Evolutionary conservation across 2,113 vertebrate species (phyloP).

Genomic region (Petromus typicus): DNA sequence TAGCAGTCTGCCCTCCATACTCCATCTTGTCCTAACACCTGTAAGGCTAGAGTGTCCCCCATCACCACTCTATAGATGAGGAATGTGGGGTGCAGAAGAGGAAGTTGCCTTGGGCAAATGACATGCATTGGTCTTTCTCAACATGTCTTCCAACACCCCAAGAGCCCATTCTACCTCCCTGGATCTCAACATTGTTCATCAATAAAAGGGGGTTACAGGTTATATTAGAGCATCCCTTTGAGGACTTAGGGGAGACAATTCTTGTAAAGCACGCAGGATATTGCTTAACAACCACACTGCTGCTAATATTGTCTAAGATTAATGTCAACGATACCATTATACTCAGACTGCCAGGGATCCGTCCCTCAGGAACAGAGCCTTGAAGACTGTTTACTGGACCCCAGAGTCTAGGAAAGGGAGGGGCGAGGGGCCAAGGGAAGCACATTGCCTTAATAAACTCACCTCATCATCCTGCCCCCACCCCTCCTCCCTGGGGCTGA

Average conservation of each 20-base stretch:
- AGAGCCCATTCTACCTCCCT: background rate
- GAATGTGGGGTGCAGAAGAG: background rate
- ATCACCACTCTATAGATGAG: background rate
- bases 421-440: constrained; percentile 58
- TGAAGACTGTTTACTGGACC: background rate
- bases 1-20: background rate
- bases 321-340: background rate
- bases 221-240: background rate
- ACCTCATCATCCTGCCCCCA: constrained; percentile 25
- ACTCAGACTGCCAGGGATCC: background rate
- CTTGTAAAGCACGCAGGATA: background rate
- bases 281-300: background rate
- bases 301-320: background rate
- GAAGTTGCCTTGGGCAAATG: background rate
- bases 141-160: background rate
- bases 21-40: background rate
- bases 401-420: background rate
- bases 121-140: background rate
- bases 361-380: background rate
- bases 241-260: background rate
- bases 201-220: background rate
- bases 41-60: background rate
- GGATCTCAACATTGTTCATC: background rate
- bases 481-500: constrained; percentile 65
- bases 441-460: constrained; percentile 82